Base-by-base conservation (phyloP, 2,797 vertebrate species). In the Halcyon leucocephala region DNA sequence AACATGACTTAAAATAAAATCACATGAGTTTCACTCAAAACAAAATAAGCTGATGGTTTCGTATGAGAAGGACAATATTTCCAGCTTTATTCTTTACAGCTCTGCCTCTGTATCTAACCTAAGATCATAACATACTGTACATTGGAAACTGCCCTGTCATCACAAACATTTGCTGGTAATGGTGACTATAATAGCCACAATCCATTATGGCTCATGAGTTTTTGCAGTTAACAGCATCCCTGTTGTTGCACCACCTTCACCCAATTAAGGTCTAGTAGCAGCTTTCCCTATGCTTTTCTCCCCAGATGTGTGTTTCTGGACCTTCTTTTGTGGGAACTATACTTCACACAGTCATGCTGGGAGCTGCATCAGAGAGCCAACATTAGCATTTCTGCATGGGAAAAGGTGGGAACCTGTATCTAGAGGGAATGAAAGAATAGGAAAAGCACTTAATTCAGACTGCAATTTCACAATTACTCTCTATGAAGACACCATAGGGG, bases 301-400 rank as follows among this genome's bases (percentile, higher is more conserved):
- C 37, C 29, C 46, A 44, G 10, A 12, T 14, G 4, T 31, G 17
- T 17, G 52, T 31, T 54, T 54, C 52, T 13, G 25, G 8, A 10
- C 37, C 18, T 49, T 26, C 28, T 29, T 39, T 25, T 46, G 33
- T 9, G 5, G 49, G 69, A 67, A 29, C 26, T 8, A 2, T 14
- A 31, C 28, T 21, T 67, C 15, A 6, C 35, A 41, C 12, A 49
- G 39, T 46, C 7, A 12, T 29, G 24, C 28, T 39, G 46, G 61
- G 31, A 79, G 14, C 24, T 17, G 14, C 29, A 7, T 35, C 25
- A 35, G 48, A 57, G 73, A 49, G 11, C 19, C 26, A 20, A 6
- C 1, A 0, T 24, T 20, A 37, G n/a, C 5, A 19, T 10, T 46
- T 12, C 1, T 8, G 7, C 20, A 60, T 51, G 46, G 41, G 31